Percentiles rank a stretch among this genome's conserved stretches.
Conservation (phyloP, 2,113 vertebrate genomes). For the Anguilla japonica region DNA sequence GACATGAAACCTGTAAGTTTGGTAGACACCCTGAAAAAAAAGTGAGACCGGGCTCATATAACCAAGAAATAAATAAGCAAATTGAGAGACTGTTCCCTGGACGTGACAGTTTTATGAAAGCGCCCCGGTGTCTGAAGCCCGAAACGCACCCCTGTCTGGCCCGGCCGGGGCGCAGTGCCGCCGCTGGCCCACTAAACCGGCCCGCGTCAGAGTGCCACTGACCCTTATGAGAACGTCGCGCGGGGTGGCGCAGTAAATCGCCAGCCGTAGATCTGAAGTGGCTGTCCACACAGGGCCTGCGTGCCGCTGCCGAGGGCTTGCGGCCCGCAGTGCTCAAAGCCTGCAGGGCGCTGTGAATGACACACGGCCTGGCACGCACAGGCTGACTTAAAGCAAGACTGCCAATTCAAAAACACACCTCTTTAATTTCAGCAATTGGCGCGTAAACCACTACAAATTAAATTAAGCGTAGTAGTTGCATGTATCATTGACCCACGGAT, state of each 20-base stretch:
- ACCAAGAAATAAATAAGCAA: not conserved
- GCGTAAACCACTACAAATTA: not conserved
- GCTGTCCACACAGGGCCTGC: not conserved
- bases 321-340: not conserved
- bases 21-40: not conserved
- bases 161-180: not conserved
- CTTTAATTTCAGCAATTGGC: not conserved
- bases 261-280: not conserved
- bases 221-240: not conserved
- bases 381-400: not conserved
- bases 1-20: not conserved
- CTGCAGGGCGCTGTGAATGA: conserved; percentile 38
- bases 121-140: not conserved
- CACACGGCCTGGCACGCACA: conserved; percentile 47
- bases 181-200: not conserved
- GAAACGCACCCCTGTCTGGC: not conserved
- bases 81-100: not conserved
- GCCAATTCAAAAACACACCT: not conserved
- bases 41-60: not conserved
- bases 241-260: conserved; percentile 23
- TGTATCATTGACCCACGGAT: not conserved
- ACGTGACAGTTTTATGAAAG: conserved; percentile 1
- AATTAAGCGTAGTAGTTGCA: not conserved
- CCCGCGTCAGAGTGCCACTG: not conserved
- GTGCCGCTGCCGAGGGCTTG: not conserved